Evolutionary conservation across 1,140 invertebrate genomes (phyloP).

Genomic region (Drosophila ohnishii): DNA sequence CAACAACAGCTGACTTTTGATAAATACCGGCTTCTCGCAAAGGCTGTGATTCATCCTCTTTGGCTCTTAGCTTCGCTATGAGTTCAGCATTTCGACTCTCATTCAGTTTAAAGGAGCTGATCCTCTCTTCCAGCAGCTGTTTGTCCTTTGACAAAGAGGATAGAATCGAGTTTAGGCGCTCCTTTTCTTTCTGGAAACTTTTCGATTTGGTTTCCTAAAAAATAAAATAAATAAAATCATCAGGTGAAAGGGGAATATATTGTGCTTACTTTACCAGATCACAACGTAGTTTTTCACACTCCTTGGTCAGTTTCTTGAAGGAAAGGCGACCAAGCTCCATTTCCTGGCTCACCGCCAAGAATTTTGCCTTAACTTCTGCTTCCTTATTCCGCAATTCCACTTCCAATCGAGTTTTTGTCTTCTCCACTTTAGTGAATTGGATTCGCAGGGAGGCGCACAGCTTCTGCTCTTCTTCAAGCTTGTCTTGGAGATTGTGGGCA

Average conservation of each 20-base stretch:
- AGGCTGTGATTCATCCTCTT: background rate
- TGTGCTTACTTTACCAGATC: constrained; percentile 23
- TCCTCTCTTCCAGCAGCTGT: background rate
- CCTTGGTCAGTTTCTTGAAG: background rate
- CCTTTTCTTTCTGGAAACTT: background rate
- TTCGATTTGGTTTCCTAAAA: background rate
- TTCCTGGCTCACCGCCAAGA: background rate
- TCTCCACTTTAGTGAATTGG: background rate
- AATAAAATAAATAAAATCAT: background rate
- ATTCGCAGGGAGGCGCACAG: background rate
- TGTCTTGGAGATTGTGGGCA: constrained; percentile 2
- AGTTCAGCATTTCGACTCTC: background rate
- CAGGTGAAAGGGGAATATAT: background rate
- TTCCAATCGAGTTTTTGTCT: background rate
- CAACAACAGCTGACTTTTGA: background rate
- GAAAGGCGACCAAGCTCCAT: background rate
- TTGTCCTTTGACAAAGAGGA: background rate
- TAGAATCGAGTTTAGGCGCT: background rate
- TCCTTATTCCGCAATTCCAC: background rate
- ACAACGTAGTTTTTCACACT: constrained; percentile 25
- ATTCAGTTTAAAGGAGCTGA: background rate
- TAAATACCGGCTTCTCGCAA: background rate
- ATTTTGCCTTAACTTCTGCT: constrained; percentile 2
- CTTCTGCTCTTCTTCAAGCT: constrained; percentile 35
- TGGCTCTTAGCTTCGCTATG: background rate